A percentile compares a stretch with the other conserved stretches of the same genome.
These are phyloP conservation scores for Chloroclysta siterata DNA, from an alignment of 2,888 invertebrate genomes.

Conservation along the genomic window DNA sequence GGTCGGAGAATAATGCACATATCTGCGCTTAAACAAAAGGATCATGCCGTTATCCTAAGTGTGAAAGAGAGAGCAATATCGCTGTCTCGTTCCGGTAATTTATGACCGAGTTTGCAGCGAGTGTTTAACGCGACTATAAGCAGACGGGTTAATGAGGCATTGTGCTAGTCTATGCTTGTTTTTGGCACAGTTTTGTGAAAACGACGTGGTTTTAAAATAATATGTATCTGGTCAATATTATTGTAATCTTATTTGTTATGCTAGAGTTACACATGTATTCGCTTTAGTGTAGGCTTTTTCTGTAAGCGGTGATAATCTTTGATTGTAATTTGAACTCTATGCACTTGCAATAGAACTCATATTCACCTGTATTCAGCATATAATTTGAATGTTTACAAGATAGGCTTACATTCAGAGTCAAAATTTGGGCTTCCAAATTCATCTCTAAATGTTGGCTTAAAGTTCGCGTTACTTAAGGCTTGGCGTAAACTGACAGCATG, in stretches of 20 bases:
- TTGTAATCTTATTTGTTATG: conserved; percentile 62
- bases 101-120: too few species aligned
- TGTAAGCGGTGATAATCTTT: conserved; percentile 32
- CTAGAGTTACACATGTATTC: conserved; percentile 73
- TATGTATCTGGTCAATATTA: conserved; percentile 69
- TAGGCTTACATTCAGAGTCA: background rate
- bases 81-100: too few species aligned
- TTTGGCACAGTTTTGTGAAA: conserved; percentile 20
- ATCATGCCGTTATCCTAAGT: too few species aligned
- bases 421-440: background rate
- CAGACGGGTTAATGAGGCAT: background rate
- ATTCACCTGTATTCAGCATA: background rate
- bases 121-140: too few species aligned
- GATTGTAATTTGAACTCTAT: background rate
- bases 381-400: background rate
- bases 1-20: too few species aligned
- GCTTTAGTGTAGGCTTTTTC: conserved; percentile 73
- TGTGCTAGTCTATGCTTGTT: background rate
- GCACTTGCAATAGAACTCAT: background rate
- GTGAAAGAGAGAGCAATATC: too few species aligned
- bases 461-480: background rate
- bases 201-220: conserved; percentile 39
- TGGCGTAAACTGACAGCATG: background rate
- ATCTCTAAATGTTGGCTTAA: background rate
- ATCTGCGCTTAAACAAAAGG: too few species aligned